These are phyloP conservation scores for Amphipyra berbera DNA, from an alignment of 2,888 invertebrate species.

Conservation along the genomic window DNA sequence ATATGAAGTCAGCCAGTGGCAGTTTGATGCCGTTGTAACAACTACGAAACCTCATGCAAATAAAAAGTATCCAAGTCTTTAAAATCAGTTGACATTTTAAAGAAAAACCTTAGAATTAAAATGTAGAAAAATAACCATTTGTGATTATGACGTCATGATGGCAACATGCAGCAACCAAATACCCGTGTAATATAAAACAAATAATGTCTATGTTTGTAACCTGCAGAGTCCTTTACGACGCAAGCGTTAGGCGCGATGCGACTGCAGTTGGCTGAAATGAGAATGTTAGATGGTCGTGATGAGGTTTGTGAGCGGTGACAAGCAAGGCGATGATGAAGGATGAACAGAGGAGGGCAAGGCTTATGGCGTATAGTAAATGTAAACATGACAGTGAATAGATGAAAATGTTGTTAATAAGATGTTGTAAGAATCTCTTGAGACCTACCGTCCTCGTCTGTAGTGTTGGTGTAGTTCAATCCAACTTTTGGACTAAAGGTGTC, in stretches of 20 bases:
- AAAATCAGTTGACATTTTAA: constrained; percentile 10
- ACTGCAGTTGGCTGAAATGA: constrained; percentile 79
- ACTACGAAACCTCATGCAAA: constrained; percentile 31
- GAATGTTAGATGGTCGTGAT: constrained; percentile 72
- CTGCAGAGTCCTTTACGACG: constrained; percentile 75
- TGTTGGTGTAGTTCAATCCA: constrained; percentile 71
- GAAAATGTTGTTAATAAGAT: constrained; percentile 8
- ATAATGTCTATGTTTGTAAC: constrained; percentile 66
- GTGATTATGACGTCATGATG: constrained; percentile 21
- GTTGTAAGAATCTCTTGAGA: background rate
- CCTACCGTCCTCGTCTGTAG: constrained; percentile 73
- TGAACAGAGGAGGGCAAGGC: constrained; percentile 49
- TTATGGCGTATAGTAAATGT: constrained; percentile 12
- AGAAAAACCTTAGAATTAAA: background rate
- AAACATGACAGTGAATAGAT: constrained; percentile 15
- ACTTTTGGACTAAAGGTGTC: constrained; percentile 69
- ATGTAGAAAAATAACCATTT: background rate
- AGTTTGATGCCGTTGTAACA: constrained; percentile 10
- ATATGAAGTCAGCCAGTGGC: constrained; percentile 1
- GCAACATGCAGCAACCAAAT: constrained; percentile 66
- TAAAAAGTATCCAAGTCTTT: constrained; percentile 3
- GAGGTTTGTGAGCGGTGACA: constrained; percentile 57
- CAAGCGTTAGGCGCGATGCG: constrained; percentile 75
- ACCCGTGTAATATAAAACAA: constrained; percentile 62
- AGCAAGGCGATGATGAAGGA: constrained; percentile 64